Conservation (phyloP, 2,888 invertebrate genomes). For the Phlogophora meticulosa region DNA sequence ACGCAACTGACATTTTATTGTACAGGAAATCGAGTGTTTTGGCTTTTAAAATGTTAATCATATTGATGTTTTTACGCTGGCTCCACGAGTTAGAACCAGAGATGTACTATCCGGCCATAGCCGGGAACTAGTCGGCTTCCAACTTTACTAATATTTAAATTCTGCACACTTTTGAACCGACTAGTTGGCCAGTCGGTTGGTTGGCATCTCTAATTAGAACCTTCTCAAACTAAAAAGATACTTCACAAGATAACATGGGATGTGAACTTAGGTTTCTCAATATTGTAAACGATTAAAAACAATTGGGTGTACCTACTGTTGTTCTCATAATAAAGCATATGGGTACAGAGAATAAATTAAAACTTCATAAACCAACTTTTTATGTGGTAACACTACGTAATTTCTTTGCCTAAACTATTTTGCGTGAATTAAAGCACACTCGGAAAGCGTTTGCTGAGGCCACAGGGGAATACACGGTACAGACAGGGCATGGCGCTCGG, state of each 20-base stretch:
- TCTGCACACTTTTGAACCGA: too few species aligned
- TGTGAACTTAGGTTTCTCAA: slow-evolving; percentile 21
- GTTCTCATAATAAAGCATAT: slow-evolving; percentile 2
- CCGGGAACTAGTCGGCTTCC: too few species aligned
- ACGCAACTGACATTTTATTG: slow-evolving; percentile 70
- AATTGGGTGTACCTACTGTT: not conserved
- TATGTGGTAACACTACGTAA: slow-evolving; percentile 13
- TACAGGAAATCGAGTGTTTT: slow-evolving; percentile 74
- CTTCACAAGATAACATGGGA: slow-evolving; percentile 5
- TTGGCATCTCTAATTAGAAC: not conserved
- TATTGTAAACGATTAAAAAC: not conserved
- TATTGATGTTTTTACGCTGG: slow-evolving; percentile 42
- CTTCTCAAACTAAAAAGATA: slow-evolving; percentile 21
- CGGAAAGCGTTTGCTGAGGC: slow-evolving; percentile 1
- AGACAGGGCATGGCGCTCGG: slow-evolving; percentile 50
- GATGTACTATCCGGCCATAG: too few species aligned
- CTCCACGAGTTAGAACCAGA: slow-evolving; percentile 23
- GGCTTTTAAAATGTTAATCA: slow-evolving; percentile 61
- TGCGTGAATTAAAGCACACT: not conserved
- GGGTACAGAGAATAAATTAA: not conserved
- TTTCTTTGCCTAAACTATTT: slow-evolving; percentile 15
- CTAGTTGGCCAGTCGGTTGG: too few species aligned
- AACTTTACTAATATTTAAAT: too few species aligned
- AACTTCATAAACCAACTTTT: slow-evolving; percentile 11
- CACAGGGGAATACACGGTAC: slow-evolving; percentile 26